Base-by-base conservation (phyloP, 2,888 invertebrate species). In the Nemotelus pantherinus region DNA sequence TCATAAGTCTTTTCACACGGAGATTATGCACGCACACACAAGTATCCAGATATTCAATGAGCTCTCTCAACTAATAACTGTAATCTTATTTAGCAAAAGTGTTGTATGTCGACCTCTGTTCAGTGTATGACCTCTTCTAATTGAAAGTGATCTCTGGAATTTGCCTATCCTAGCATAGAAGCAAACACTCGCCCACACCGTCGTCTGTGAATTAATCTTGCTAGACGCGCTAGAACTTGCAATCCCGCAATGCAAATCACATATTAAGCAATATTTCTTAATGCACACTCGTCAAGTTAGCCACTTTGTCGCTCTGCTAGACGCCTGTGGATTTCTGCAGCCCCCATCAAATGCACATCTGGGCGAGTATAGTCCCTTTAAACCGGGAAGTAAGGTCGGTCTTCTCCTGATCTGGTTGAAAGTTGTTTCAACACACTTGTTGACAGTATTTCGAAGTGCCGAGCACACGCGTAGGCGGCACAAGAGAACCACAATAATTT, bases 131-230 rank as follows among this genome's bases (percentile, higher is more conserved):
- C 74, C 74, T 60, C 74, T 63, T 41, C 60, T 74, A 74, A 74
- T 74, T 74, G 74, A 74, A 74, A 74, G 74, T 48, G 74, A 74
- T 74, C 60, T 74, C 48, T 74, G 74, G 74, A 74, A 74, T 74
- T 48, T 44, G 72, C 47, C 72, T 57, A 65, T 50, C 48, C 25
- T 25, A 25, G 25, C 48, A 39, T 72, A 47, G 47, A 4, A 2
- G 47, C 72, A 58, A 44, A 63, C 63, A 60, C 47, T 55, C 71
- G 71, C 71, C 71, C 25, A 71, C 71, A 55, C 44, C 10, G 43
- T 2, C 65, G n/a, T 7, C 44, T 65, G 45, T 47, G 47, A 65
- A 65, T 65, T 44, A 45, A 65, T 65, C 65, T 7, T 10, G 65
- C 47, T 65, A 65, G 25, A 45, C 65, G 45, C 65, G 41, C 6